Evolutionary conservation across 2,797 vertebrate species (phyloP), one percentile per base, ranked within the genome.

Genomic region (Malurus leucopterus): DNA sequence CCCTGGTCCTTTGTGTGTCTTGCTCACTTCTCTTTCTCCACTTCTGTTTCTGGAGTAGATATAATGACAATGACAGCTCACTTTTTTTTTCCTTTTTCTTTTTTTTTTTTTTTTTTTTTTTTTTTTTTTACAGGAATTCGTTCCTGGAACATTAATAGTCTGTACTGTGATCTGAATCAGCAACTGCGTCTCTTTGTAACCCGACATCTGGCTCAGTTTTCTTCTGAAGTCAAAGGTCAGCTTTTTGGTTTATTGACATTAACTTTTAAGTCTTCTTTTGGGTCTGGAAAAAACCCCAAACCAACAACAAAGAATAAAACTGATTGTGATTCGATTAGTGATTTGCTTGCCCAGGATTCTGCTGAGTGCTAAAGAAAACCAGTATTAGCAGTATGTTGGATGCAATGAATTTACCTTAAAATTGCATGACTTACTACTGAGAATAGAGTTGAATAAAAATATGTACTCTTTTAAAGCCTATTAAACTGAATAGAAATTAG

Each of bases 211-310:
- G 99, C 99, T 63, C 98, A 99, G 82, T 99, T 99, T 96, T 99
- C 99, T 11, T 98, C 98, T 78, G 98, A 99, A 94, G 98, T 99
- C 94, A 98, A 98, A 99, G 99, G 99, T 99, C 96, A 98, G 99
- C 94, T 40, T 75, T 79, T 82, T 91, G 38, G 15, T 65, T 90
- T 87, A 58, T 72, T 22, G 41, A 7, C 11, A 55, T 59, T 62
- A 50, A 67, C 40, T 64, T 85, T 30, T 65, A 32, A 54, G 16
- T 82, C 58, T 81, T 63, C 14, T 51, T 89, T 74, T 24, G 27
- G 13, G 13, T 44, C 70, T 73, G 64, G 58, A 32, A 44, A 50
- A 59, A 59, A 11, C 0, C 2, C 26, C 24, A 50, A n/a, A 40
- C 5, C 20, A 50, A 47, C 23, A 74, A 47, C 19, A 5, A 23